Evolutionary conservation across 2,888 invertebrate genomes (phyloP), one percentile per base, ranked within the genome.

Genomic region (Scaptomyza parva): DNA sequence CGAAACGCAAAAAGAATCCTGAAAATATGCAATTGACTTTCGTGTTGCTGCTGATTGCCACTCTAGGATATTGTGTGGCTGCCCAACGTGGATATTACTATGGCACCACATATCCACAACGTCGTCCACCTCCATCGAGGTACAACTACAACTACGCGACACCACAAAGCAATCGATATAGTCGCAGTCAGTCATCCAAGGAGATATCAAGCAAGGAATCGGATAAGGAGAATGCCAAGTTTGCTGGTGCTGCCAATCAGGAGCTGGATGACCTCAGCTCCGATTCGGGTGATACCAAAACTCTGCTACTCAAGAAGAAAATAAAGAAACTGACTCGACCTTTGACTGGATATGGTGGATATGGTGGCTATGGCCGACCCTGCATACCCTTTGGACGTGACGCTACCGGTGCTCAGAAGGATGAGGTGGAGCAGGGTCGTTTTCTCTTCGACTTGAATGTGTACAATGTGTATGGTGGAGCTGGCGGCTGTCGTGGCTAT

Each of bases 371-470:
- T 30, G 81, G 72, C 5, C 17, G 68, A 30, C 89, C 83, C 0
- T 90, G 89, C 28, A 55, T 41, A 0, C 86, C 81, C 0, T 90
- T 80, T 47, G 89, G 88, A 0, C 81, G 88, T 2, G 79, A 83
- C 66, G 86, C 79, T 22, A 70, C 76, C 24, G 70, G 53, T 2
- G 55, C 65, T 3, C 74, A 72, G 47, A 43, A 88, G 67, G 59
- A 78, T 71, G 50, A 77, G n/a, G 72, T 54, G 2, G 90, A 86
- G 8, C 88, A 91, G 61, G 91, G 91, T 7, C 88, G 91, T 18
- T 88, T 91, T 17, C 65, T 91, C 1, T 91, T 90, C 81, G 91
- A 91, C 54, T 24, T 91, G 8, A 91, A 91, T 73, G 88, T 91
- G 9, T 89, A 90, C 57, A 91, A 91, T 63, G 82, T 90, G 8